Base-by-base conservation (phyloP, 2,888 invertebrate species). In the Leucoma salicis region DNA sequence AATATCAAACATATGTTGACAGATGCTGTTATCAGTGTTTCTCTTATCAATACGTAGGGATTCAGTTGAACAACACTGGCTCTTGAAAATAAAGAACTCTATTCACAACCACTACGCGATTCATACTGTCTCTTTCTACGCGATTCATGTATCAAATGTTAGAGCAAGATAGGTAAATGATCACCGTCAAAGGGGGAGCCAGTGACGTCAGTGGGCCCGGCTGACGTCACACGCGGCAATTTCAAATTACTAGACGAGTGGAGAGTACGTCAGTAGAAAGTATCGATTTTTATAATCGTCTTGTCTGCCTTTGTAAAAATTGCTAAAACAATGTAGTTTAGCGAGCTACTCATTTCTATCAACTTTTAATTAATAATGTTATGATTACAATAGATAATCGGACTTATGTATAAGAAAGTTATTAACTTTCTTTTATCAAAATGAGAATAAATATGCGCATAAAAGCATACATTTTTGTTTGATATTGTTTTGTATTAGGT, bases 201-300 rank as follows among this genome's bases (percentile, higher is more conserved):
- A 38, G 73, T 85, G 86, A 87, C 87, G 86, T 82, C 82, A 81
- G 74, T 62, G 52, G 48, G 47, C 49, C 53, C 49, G 54, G 63
- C 70, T 81, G 80, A 90, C 90, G 90, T 90, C 90, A 90, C 62
- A 64, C 78, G 88, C 90, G 89, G 82, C 83, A 89, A 87, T 83
- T 90, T 88, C 80, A 87, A 90, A 87, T 67, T 67, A 60, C 68
- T 66, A 69, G 66, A 62, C 62, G 64, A 64, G 64, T 63, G 63
- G 65, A n/a, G 64, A 42, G 67, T 74, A 83, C 83, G 83, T 83
- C 84, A 85, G 75, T 67, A 62, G 49, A 60, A 69, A 63, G 60
- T 81, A 85, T 83, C 72, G 84, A 85, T 83, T 82, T 79, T 76
- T 66, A 48, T 39, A 50, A 48, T 41, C 38, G 50, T n/a, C 42